Conservation (phyloP, 2,797 vertebrate species). For the Etheostoma perlongum region DNA sequence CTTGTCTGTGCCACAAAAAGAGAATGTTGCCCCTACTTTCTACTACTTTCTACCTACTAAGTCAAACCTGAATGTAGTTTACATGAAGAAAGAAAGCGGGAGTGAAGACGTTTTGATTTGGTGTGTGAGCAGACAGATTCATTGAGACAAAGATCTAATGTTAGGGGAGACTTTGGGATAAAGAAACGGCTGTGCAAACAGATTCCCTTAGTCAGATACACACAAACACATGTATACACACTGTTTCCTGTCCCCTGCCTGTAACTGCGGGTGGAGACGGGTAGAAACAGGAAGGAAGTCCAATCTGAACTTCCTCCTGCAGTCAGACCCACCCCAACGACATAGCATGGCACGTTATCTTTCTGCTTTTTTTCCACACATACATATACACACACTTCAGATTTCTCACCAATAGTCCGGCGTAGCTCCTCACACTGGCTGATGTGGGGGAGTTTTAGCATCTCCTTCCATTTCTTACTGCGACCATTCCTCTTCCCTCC, state of each 20-base stretch:
- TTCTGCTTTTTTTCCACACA: neutral
- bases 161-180: conserved; percentile 24
- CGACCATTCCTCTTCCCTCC: conserved; percentile 90
- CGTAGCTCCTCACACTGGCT: conserved; percentile 90
- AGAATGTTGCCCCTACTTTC: conserved; percentile 17
- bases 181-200: conserved; percentile 34
- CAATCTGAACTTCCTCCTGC: conserved; percentile 80
- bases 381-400: neutral
- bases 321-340: conserved; percentile 74
- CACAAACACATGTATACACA: conserved; percentile 33
- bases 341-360: conserved; percentile 69
- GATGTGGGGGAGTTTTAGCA: conserved; percentile 92
- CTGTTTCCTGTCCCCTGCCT: conserved; percentile 77
- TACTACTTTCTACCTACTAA: conserved; percentile 1
- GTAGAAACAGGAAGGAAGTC: conserved; percentile 84
- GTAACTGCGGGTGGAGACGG: conserved; percentile 78
- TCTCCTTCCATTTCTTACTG: conserved; percentile 95
- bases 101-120: conserved; percentile 37
- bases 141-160: neutral
- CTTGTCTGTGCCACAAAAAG: conserved; percentile 42
- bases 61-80: conserved; percentile 37
- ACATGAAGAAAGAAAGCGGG: conserved; percentile 37
- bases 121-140: conserved; percentile 6
- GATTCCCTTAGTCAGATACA: conserved; percentile 47
- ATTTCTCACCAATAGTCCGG: conserved; percentile 84